Evolutionary conservation across 2,797 vertebrate species (phyloP).

Genomic region (Coendou prehensilis): DNA sequence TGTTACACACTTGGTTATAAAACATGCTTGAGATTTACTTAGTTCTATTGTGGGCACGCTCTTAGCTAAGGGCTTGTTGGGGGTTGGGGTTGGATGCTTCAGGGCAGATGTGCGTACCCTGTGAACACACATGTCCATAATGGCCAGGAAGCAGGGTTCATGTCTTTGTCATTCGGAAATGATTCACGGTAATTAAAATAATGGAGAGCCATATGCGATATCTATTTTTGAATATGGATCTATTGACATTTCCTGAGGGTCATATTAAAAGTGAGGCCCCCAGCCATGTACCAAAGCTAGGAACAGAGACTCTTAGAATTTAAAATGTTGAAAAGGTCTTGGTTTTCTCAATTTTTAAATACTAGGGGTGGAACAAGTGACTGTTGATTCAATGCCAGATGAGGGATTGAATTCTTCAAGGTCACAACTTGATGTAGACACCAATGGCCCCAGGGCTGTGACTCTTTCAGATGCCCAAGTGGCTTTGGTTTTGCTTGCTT

Average conservation of each 20-base stretch:
- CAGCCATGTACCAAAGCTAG: slow-evolving; percentile 5
- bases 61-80: slow-evolving; percentile 5
- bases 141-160: slow-evolving; percentile 78
- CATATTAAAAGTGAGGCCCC: slow-evolving; percentile 71
- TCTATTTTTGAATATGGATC: slow-evolving; percentile 79
- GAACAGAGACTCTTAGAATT: slow-evolving; percentile 24
- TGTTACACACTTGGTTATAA: slow-evolving; percentile 36
- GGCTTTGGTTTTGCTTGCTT: neutral
- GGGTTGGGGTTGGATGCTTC: neutral
- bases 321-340: slow-evolving; percentile 46
- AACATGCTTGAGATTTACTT: neutral
- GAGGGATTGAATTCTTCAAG: neutral
- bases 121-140: slow-evolving; percentile 50
- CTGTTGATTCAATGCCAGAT: neutral
- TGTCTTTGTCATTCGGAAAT: slow-evolving; percentile 81
- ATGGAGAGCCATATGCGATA: slow-evolving; percentile 60
- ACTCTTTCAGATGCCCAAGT: neutral
- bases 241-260: slow-evolving; percentile 77
- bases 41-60: neutral
- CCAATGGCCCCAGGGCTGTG: neutral
- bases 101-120: slow-evolving; percentile 49
- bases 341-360: neutral
- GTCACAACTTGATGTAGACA: neutral
- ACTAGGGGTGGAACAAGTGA: neutral
- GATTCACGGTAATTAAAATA: slow-evolving; percentile 78